Evolutionary conservation across 2,113 vertebrate genomes (phyloP).

Genomic region (Hiodon tergisus): DNA sequence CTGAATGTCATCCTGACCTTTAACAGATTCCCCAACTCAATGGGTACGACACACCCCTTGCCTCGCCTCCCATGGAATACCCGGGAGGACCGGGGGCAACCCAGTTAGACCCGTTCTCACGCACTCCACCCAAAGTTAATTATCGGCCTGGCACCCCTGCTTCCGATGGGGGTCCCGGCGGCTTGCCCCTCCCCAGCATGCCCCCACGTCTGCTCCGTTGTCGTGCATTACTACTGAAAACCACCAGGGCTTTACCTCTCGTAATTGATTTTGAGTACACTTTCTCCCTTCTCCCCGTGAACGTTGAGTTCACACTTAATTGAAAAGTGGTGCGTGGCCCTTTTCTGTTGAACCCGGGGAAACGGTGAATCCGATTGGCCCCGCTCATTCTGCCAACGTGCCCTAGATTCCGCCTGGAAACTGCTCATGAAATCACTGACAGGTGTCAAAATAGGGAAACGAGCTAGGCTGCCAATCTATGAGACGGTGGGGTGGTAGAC

Average conservation of each 20-base stretch:
- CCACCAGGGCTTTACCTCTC: neutral
- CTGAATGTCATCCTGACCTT: too few relatives aligned
- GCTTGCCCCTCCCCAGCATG: neutral
- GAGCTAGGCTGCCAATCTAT: neutral
- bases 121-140: too few relatives aligned
- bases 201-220: neutral
- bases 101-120: too few relatives aligned
- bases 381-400: neutral
- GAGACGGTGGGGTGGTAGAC: neutral
- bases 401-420: neutral
- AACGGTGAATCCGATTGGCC: neutral
- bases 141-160: too few relatives aligned
- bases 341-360: neutral
- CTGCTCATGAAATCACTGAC: constrained; percentile 2
- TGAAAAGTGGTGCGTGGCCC: neutral
- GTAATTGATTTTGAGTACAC: neutral
- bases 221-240: neutral
- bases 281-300: neutral
- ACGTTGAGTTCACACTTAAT: neutral
- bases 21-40: too few relatives aligned
- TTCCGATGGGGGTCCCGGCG: too few relatives aligned
- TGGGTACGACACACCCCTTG: too few relatives aligned
- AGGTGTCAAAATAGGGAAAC: neutral
- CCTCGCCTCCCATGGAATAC: too few relatives aligned
- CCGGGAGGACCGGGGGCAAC: too few relatives aligned